Conservation (phyloP, 2,113 vertebrate species). For the Toxostoma redivivum region DNA sequence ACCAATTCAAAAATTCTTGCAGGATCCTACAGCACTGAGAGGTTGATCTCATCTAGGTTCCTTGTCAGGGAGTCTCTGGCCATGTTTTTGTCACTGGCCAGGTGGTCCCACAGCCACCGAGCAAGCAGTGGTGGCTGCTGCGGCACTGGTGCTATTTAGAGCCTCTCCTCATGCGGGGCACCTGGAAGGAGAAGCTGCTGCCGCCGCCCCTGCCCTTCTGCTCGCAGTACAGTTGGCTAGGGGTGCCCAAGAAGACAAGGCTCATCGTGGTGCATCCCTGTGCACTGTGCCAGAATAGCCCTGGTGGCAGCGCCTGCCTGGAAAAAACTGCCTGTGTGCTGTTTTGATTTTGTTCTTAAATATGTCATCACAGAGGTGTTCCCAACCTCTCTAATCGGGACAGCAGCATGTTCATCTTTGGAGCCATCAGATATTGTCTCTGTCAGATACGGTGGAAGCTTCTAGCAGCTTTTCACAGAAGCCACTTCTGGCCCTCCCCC, state of each 20-base stretch:
- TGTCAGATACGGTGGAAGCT: neutral
- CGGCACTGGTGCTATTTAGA: fast-evolving
- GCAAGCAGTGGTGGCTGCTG: fast-evolving
- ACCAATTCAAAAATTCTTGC: neutral
- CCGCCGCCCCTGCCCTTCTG: neutral
- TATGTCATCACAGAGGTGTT: neutral
- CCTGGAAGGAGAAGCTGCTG: neutral
- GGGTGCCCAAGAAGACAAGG: neutral
- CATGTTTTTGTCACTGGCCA: fast-evolving
- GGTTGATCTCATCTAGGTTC: neutral
- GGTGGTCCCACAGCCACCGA: neutral
- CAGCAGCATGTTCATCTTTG: neutral
- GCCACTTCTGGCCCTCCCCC: neutral
- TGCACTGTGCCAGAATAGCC: neutral
- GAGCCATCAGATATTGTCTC: neutral
- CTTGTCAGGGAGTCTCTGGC: fast-evolving
- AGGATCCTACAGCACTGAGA: neutral
- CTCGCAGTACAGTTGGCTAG: neutral
- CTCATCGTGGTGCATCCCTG: fast-evolving
- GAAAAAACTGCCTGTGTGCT: neutral
- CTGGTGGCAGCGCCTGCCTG: fast-evolving
- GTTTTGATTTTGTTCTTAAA: neutral
- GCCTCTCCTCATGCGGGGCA: fast-evolving
- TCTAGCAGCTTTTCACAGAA: neutral
- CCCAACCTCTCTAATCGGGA: neutral